Evolutionary conservation across 2,797 vertebrate genomes (phyloP), one percentile per base, ranked within the genome.

Genomic region (Cyclopterus lumpus): DNA sequence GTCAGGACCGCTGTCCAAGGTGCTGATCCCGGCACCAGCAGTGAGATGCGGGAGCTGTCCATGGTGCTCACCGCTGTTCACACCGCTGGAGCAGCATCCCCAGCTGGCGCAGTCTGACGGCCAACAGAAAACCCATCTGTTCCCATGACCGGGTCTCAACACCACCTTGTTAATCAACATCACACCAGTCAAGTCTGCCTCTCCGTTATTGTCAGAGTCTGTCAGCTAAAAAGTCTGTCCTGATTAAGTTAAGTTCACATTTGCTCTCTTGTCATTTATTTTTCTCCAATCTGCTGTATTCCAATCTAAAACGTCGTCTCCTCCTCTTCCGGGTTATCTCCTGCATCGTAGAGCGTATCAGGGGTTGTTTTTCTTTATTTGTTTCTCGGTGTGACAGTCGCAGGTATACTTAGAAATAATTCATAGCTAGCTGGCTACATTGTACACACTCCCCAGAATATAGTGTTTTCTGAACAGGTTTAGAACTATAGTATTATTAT

Each of bases 1-100:
- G 67, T 68, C 36, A 48, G 10, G 22, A 22, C 59, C 57, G n/a
- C 77, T 86, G 75, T 84, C 86, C 69, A 11, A 12, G 77, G 82
- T 86, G 65, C 81, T 84, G 82, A 77, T 73, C 72, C 49, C 1
- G 42, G 8, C 51, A 20, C 20, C 8, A 1, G 12, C 22, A 1
- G 34, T 26, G 26, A 48, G 64, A 71, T 34, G 38, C 2, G 1
- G 61, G 77, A 82, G 67, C 80, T 85, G 73, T 83, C 86, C 48
- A 0, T 71, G 81, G 74, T 80, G 38, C 77, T 81, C 18, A 12
- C 28, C 5, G 0, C 1, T 53, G 53, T 65, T 24, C 24, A 51
- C 18, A 32, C 16, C 57, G 28, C 75, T 46, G 28, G 63, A 74
- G 34, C 75, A 46, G 28, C 63, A 69, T 71, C 34, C 80, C 80